These are phyloP conservation scores for Gnatocerus cornutus DNA, from an alignment of 2,888 invertebrate genomes.

Conservation along the genomic window DNA sequence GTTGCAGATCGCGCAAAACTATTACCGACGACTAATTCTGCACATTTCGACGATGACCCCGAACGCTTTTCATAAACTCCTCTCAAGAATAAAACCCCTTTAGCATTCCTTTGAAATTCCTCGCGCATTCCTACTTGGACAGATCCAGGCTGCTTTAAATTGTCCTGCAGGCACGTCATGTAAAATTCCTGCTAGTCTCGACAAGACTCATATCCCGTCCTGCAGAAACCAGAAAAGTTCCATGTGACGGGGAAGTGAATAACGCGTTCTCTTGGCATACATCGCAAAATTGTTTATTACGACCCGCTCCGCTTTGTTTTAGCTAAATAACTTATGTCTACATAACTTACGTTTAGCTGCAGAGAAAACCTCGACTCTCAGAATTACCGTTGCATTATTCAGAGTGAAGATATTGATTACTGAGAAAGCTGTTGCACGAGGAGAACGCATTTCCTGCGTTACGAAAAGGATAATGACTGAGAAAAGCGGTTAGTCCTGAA, in stretches of 20 bases:
- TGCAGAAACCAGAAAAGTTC: conserved; percentile 41
- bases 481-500: conserved; percentile 46
- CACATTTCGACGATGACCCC: not conserved
- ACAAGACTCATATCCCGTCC: conserved; percentile 49
- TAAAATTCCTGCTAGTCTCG: conserved; percentile 57
- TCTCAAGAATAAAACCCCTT: conserved; percentile 24
- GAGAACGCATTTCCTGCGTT: conserved; percentile 6
- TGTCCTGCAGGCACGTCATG: conserved; percentile 60
- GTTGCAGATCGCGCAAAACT: not conserved
- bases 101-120: conserved; percentile 59
- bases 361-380: conserved; percentile 4
- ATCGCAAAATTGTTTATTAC: conserved; percentile 28
- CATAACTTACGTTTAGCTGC: conserved; percentile 17
- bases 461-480: conserved; percentile 44
- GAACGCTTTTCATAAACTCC: conserved; percentile 21
- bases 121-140: conserved; percentile 56
- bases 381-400: conserved; percentile 21
- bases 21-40: too few relatives aligned
- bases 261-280: not conserved
- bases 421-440: conserved; percentile 6
- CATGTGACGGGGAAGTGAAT: conserved; percentile 26
- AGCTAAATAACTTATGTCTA: conserved; percentile 29
- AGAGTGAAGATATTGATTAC: conserved; percentile 10
- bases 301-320: conserved; percentile 15
- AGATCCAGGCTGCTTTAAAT: conserved; percentile 59